Evolutionary conservation across 2,113 vertebrate genomes (phyloP), one percentile per base, ranked within the genome.

Genomic region (Microcebus jonahi): DNA sequence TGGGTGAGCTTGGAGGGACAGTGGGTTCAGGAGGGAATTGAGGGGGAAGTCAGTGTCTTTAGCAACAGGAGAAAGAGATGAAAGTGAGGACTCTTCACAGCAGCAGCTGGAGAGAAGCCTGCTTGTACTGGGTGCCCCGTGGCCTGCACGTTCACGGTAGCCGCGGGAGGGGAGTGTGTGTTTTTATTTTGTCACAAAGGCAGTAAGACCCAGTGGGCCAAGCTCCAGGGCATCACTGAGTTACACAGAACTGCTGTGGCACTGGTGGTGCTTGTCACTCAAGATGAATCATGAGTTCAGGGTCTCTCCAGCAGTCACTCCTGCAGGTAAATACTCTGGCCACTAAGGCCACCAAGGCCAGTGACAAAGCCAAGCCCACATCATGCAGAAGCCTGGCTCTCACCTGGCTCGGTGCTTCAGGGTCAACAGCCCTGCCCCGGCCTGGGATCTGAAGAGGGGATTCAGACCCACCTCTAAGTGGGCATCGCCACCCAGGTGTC

Each of bases 401-500:
- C 20, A 17, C 77, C 17, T 9, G 75, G 63, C 61, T 67, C 59
- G 29, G 36, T 3, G 27, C 53, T 14, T 5, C 27, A 36, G 18
- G 6, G 5, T 39, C 68, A 4, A 4, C 25, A 63, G 42, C 75
- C 53, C 61, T 48, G 82, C 8, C 34, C n/a, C 9, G 14, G 27
- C n/a, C 59, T 45, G 59, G 76, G 34, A n/a, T 34, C 68, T 23
- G 6, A 48, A n/a, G 21, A 63, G 34, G 45, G n/a, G 27, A 36
- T 71, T 23, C 67, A 31, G 23, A 15, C 31, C 68, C 68, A 10
- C 45, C 20, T 17, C 21, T 29, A 10, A 34, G 34, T 10, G 50
- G 39, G 3, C 57, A 3, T 82, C 4, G 6, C 17, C 18, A 3
- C 11, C 0, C 0, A 0, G 0, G 12, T 34, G 31, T 71, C 39